Conservation (phyloP, 2,113 vertebrate species). For the Platysternon megacephalum region DNA sequence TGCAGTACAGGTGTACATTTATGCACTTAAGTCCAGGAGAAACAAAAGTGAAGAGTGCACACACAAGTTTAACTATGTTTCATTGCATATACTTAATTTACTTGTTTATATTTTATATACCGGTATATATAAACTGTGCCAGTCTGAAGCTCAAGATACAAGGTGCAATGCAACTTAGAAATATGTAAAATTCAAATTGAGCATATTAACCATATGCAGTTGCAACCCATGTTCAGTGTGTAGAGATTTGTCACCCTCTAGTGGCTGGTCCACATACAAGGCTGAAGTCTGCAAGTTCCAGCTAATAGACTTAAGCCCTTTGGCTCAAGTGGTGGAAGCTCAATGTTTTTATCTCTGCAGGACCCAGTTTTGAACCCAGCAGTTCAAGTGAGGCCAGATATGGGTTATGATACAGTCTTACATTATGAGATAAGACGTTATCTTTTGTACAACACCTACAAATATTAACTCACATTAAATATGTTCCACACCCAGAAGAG, state of each 20-base stretch:
- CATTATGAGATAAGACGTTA: not conserved
- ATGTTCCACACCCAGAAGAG: rapidly evolving
- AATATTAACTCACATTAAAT: rapidly evolving
- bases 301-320: not conserved
- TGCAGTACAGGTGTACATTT: not conserved
- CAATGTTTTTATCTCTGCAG: not conserved
- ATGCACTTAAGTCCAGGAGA: not conserved
- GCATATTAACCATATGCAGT: not conserved
- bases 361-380: not conserved
- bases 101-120: not conserved
- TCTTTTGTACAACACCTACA: rapidly evolving
- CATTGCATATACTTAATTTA: not conserved
- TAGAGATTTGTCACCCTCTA: not conserved
- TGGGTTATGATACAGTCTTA: rapidly evolving
- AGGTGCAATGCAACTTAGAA: not conserved
- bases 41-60: not conserved
- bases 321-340: not conserved
- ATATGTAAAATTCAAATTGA: not conserved
- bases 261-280: rapidly evolving
- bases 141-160: not conserved
- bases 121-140: not conserved
- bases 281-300: not conserved
- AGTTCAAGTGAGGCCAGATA: not conserved
- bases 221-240: not conserved
- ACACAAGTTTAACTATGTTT: not conserved